Evolutionary conservation across 1,140 invertebrate genomes (phyloP), one percentile per base, ranked within the genome.

Genomic region (Theocolax elegans): DNA sequence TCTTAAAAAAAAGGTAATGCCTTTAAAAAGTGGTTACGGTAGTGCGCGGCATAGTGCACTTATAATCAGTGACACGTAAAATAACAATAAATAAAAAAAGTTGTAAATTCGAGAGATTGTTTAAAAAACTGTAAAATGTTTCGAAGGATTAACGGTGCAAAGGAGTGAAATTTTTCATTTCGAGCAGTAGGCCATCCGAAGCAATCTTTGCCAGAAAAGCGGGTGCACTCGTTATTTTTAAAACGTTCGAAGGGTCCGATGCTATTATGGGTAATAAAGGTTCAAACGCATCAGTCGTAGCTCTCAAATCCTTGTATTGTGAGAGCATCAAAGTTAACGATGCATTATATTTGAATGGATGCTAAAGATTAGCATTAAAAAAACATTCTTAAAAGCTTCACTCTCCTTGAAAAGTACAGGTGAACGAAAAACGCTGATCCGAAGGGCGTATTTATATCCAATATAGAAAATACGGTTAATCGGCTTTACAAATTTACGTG

Each of bases 181-280:
- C n/a, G n/a, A n/a, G n/a, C n/a, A n/a, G n/a, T n/a, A n/a, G n/a
- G n/a, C n/a, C n/a, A n/a, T n/a, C n/a, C n/a, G n/a, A n/a, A n/a
- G n/a, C n/a, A n/a, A n/a, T n/a, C n/a, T n/a, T n/a, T n/a, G n/a
- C n/a, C n/a, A n/a, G n/a, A n/a, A n/a, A n/a, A n/a, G n/a, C n/a
- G n/a, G n/a, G n/a, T n/a, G n/a, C n/a, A n/a, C n/a, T n/a, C n/a
- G n/a, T n/a, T n/a, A n/a, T n/a, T n/a, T n/a, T n/a, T n/a, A n/a
- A n/a, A n/a, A n/a, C n/a, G n/a, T 35, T 44, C 42, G n/a, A 44
- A 15, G 51, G 25, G 51, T 54, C 51, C n/a, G 51, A 54, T 54
- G 51, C 51, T 23, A 54, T 54, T 54, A 54, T 21, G 51, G 51
- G 51, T 54, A 54, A 27, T 54, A 29, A 27, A 54, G 51, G 3